Evolutionary conservation across 2,888 invertebrate genomes (phyloP).

Genomic region (Apamea crenata): DNA sequence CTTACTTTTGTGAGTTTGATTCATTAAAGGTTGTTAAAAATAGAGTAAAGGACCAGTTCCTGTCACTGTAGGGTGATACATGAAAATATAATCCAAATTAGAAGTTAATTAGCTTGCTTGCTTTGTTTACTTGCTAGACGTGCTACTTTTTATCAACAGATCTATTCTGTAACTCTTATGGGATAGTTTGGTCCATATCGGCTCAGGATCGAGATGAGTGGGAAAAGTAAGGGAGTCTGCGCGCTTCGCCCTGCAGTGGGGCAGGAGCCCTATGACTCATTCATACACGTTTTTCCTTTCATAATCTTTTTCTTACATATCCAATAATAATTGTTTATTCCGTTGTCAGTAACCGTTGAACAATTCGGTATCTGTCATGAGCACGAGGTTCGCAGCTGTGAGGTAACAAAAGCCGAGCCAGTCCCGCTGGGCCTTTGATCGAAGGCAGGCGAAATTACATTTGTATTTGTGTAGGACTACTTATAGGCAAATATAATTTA

Average conservation of each 20-base stretch:
- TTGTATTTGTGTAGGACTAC: constrained; percentile 19
- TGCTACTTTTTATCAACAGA: no score
- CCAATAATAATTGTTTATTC: constrained; percentile 8
- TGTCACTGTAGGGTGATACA: neutral
- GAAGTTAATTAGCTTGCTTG: no score
- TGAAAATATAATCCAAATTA: neutral
- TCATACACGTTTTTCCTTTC: neutral
- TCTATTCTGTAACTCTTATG: no score
- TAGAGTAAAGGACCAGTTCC: neutral
- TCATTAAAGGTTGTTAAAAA: neutral
- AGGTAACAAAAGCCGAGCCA: constrained; percentile 52
- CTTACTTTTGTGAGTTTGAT: neutral
- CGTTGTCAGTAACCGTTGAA: neutral
- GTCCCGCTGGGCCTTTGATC: constrained; percentile 52
- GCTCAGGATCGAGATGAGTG: no score
- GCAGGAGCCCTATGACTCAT: neutral
- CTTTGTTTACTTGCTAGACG: no score
- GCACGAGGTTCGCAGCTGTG: constrained; percentile 30
- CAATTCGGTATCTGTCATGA: constrained; percentile 31
- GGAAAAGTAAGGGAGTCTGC: no score
- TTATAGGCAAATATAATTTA: constrained; percentile 12
- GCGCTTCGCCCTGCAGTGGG: no score
- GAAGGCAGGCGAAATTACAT: constrained; percentile 6
- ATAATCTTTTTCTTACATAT: neutral
- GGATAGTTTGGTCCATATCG: no score